A percentile compares a stretch with the other conserved stretches of the same genome.
phyloP scores from a whole-genome alignment of 2,113 vertebrate species.

The Prolemur simus region DNA sequence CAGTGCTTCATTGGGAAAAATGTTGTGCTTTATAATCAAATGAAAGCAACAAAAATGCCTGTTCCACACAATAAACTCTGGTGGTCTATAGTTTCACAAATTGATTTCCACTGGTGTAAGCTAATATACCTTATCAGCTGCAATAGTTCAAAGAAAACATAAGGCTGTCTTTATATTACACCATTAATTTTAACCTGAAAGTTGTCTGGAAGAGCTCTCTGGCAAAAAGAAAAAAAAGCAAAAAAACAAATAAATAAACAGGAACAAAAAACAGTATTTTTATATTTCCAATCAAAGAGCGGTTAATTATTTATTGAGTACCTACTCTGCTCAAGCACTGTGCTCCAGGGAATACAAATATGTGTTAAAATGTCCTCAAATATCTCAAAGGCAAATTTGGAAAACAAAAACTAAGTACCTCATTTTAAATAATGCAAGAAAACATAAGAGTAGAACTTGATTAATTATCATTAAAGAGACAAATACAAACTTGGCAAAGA shows the following conservation, averaged over 20 bases:
- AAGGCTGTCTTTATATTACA: neutral
- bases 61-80: slow-evolving; percentile 11
- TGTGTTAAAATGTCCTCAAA: neutral
- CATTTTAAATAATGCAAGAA: slow-evolving; percentile 19
- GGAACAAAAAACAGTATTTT: neutral
- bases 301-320: slow-evolving; percentile 20
- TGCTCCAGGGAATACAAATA: neutral
- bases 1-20: neutral
- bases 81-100: slow-evolving; percentile 12
- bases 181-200: slow-evolving; percentile 13
- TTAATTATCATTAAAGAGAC: neutral
- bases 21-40: slow-evolving; percentile 27
- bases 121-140: neutral
- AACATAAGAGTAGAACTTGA: neutral
- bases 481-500: neutral
- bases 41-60: neutral
- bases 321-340: neutral
- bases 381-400: neutral
- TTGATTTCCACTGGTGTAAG: slow-evolving; percentile 35
- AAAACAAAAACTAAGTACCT: neutral
- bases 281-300: neutral
- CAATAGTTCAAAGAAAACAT: slow-evolving; percentile 7
- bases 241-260: neutral
- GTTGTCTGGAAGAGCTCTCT: neutral
- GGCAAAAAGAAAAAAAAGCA: neutral